Base-by-base conservation (phyloP, 2,113 vertebrate genomes). In the Athene cunicularia region DNA sequence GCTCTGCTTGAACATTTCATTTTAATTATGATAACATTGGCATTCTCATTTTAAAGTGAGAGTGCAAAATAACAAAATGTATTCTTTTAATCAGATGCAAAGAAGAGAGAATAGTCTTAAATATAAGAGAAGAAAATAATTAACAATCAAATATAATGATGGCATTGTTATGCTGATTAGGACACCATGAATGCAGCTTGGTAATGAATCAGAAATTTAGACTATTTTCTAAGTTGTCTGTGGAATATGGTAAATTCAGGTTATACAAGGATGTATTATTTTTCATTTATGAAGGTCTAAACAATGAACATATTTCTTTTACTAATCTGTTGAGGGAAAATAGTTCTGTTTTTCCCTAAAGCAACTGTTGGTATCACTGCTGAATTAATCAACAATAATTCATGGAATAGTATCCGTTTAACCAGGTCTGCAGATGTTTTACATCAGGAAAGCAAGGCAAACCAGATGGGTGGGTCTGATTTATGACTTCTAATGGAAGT, bases 51-150 rank as follows among this genome's bases (percentile, higher is more conserved):
- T 82, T 52, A 82, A 96, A 91, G 16, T 1, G 6, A 71, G 15
- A 93, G 68, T 18, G 8, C 28, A 92, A 81, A 81, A 75, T 43
- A 80, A 76, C 43, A 81, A 79, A 84, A 49, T 1, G 75, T 35
- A 79, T 63, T 83, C 7, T 93, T 95, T 93, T 91, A 90, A 90
- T 94, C 27, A 23, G 30, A 75, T 75, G 24, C 8, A 87, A 84
- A 83, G 41, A 62, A 70, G 14, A 67, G 22, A 85, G 13, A 70
- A 72, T 9, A 68, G 15, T 27, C 35, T 93, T 79, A 92, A 84
- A 89, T 74, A 39, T 55, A 84, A 93, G 11, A 70, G 23, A 60
- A 94, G 12, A 86, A 90, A 95, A 85, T 66, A 85, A 96, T 94
- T 92, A 89, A 28, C 11, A 73, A 76, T 86, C 58, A 94, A 52